These are phyloP conservation scores for Malurus cyaneus DNA, from an alignment of 2,113 vertebrate species.

Conservation along the genomic window DNA sequence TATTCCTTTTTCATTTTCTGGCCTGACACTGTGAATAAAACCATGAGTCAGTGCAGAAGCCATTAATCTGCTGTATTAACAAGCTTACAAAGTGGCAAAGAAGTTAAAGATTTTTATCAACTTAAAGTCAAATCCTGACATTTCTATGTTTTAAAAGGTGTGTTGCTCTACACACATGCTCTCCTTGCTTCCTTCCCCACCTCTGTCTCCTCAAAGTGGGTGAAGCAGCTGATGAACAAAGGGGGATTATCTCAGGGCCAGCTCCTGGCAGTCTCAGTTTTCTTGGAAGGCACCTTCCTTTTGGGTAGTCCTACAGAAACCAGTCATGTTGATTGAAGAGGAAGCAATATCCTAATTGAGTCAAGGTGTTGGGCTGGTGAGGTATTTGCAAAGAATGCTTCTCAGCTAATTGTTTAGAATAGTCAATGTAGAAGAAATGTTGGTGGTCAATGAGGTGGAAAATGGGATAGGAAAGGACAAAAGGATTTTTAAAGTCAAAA, in stretches of 20 bases:
- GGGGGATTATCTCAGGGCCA: background rate
- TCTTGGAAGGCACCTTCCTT: background rate
- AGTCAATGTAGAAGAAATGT: constrained; percentile 19
- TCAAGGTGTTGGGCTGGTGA: background rate
- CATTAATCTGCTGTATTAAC: background rate
- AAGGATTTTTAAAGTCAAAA: constrained; percentile 21
- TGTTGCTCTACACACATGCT: background rate
- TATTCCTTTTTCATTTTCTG: constrained; percentile 2
- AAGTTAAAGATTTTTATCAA: background rate
- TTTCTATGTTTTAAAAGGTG: background rate
- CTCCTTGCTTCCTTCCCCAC: background rate
- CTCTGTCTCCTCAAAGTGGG: background rate
- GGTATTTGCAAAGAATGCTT: constrained; percentile 28
- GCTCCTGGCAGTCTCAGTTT: background rate
- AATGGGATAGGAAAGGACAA: constrained; percentile 31
- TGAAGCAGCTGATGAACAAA: background rate
- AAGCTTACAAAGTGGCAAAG: background rate
- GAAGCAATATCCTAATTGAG: background rate
- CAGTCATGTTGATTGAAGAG: background rate
- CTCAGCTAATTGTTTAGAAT: constrained; percentile 20
- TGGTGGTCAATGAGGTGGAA: background rate
- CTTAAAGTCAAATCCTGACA: background rate
- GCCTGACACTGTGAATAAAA: background rate
- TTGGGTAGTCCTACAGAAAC: background rate
- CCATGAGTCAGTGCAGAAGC: background rate